Conservation (phyloP, 2,113 vertebrate species). For the Indri indri region DNA sequence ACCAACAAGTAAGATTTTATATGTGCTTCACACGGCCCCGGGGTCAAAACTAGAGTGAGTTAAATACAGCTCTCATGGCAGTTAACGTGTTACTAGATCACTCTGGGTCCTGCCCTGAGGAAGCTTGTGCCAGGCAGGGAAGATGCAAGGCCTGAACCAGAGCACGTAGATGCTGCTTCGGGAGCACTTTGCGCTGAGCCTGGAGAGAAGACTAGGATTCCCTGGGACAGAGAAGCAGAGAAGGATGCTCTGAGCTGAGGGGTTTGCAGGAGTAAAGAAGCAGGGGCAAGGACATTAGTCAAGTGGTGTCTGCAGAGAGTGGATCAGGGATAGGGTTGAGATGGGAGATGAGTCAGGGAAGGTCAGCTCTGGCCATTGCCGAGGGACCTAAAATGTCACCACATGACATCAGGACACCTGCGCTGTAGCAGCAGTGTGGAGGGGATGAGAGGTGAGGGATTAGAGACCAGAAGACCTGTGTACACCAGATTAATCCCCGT, state of each 20-base stretch:
- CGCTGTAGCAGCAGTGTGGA: neutral
- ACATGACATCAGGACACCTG: neutral
- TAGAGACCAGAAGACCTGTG: neutral
- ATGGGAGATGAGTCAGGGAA: neutral
- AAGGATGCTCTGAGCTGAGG: neutral
- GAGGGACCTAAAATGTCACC: neutral
- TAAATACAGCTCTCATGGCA: too few species aligned
- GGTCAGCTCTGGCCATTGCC: neutral
- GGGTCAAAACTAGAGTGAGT: too few species aligned
- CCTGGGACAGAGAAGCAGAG: neutral
- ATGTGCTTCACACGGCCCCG: too few species aligned
- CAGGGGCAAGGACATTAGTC: neutral
- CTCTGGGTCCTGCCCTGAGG: neutral
- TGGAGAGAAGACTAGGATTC: neutral
- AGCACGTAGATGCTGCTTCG: fast-evolving
- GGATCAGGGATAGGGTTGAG: neutral
- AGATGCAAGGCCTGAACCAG: neutral
- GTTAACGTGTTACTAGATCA: neutral
- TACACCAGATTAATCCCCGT: neutral
- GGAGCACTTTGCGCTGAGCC: neutral
- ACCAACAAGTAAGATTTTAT: too few species aligned
- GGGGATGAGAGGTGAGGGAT: neutral
- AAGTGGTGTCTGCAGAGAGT: neutral
- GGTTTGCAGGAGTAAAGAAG: neutral
- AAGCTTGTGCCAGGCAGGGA: neutral